A percentile compares a stretch with the other conserved stretches of the same genome.
These are phyloP conservation scores for Acrocyrtus sp. DNA, from an alignment of 2,888 invertebrate species.

Conservation along the genomic window DNA sequence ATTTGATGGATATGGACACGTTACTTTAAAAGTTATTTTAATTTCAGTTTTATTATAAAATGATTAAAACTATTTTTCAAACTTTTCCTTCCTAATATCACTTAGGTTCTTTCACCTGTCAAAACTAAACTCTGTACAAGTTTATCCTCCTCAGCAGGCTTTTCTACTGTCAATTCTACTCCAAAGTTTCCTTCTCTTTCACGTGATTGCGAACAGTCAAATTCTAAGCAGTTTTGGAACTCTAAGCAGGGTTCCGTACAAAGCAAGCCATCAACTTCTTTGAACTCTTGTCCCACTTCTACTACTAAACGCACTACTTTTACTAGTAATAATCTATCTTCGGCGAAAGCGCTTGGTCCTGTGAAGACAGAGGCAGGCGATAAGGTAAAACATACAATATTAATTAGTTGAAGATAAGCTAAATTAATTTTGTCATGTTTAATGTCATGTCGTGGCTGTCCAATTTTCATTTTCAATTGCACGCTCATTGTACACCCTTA, in stretches of 20 bases:
- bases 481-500: not conserved
- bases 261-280: slow-evolving; percentile 34
- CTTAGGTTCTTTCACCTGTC: slow-evolving; percentile 55
- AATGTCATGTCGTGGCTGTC: too few relatives aligned
- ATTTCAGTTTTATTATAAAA: slow-evolving; percentile 4
- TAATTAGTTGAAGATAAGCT: too few relatives aligned
- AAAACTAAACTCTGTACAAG: slow-evolving; percentile 52
- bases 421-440: too few relatives aligned
- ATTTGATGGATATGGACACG: too few relatives aligned
- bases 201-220: slow-evolving; percentile 33
- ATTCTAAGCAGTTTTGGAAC: slow-evolving; percentile 32
- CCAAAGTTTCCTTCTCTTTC: slow-evolving; percentile 30
- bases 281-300: slow-evolving; percentile 33
- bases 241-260: slow-evolving; percentile 37
- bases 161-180: slow-evolving; percentile 23
- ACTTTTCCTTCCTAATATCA: not conserved
- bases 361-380: slow-evolving; percentile 27
- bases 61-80: not conserved
- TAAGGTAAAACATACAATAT: slow-evolving; percentile 45
- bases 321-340: slow-evolving; percentile 42
- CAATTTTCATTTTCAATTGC: slow-evolving; percentile 12
- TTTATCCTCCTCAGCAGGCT: slow-evolving; percentile 47
- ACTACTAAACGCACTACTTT: slow-evolving; percentile 50
- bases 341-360: slow-evolving; percentile 38
- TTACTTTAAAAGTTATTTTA: too few relatives aligned